phyloP scores from a whole-genome alignment of 2,888 invertebrate genomes.

The Globia sparganii region DNA sequence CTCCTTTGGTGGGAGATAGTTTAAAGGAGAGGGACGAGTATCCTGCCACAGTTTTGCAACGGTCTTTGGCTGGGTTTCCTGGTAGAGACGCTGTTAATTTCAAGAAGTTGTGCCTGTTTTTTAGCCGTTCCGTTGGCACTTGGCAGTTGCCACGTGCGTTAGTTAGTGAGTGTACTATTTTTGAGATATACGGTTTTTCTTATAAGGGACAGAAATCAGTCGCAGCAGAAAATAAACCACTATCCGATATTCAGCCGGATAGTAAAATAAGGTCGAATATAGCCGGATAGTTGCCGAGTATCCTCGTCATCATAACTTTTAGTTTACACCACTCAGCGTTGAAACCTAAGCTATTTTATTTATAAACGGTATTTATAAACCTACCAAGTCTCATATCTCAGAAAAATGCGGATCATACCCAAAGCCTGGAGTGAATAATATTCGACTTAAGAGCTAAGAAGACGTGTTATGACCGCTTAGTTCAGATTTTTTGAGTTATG shows the following conservation, averaged over 20 bases:
- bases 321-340: neutral
- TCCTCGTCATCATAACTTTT: neutral
- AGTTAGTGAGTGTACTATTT: neutral
- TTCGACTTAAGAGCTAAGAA: conserved; percentile 5
- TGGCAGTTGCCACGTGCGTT: neutral
- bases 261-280: neutral
- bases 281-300: neutral
- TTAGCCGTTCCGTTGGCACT: neutral
- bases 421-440: conserved; percentile 10
- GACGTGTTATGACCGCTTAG: neutral
- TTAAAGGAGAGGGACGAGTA: neutral
- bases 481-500: conserved; percentile 16
- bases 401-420: neutral
- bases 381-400: neutral
- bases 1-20: neutral
- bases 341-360: neutral
- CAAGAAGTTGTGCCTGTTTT: neutral
- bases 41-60: neutral
- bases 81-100: neutral
- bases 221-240: neutral
- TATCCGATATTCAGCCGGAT: neutral
- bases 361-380: neutral
- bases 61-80: neutral
- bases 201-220: neutral
- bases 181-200: neutral